Evolutionary conservation across 2,797 vertebrate species (phyloP), one percentile per base, ranked within the genome.

Genomic region (Eulemur coronatus): DNA sequence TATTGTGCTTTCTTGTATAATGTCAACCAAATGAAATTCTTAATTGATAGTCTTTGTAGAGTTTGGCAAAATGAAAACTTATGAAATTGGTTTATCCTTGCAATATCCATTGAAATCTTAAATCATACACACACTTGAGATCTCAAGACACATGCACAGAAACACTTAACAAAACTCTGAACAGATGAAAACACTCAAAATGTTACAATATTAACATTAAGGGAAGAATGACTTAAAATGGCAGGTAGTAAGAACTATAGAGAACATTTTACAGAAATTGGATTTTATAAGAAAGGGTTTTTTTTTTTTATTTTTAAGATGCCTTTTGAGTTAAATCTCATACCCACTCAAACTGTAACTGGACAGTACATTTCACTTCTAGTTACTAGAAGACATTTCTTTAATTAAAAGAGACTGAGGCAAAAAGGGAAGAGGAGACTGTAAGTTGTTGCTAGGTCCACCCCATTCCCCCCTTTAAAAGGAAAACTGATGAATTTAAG

Each of bases 341-440:
- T 98, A 96, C 97, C 96, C 89, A 98, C 94, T 93, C 94, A 76
- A 87, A 93, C 97, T 97, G 96, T 97, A 91, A 97, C 96, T 96
- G 94, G 96, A 98, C 98, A 98, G 96, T 97, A 97, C 97, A 92
- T 94, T 97, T 97, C 46, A 93, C 97, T 98, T 97, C 97, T 97
- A 98, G 96, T 94, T 97, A 96, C 97, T 97, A 97, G 97, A 98
- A 98, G 96, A 97, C 96, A 87, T 89, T 96, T 96, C 72, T 94
- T 97, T 96, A 63, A 94, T 97, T 96, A 63, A 94, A 94, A 85
- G 38, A 94, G 92, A 97, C 9, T 84, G 38, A 82, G 91, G 87
- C 73, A 88, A 78, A 84, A 73, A 67, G 46, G 79, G n/a, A 95
- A 95, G 43, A 87, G 17, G 38, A 89, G 69, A 86, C 30, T 55